Percentiles rank a stretch among this genome's conserved stretches.
Evolutionary conservation across 2,113 vertebrate species (phyloP).

Genomic region (Mesocricetus auratus): DNA sequence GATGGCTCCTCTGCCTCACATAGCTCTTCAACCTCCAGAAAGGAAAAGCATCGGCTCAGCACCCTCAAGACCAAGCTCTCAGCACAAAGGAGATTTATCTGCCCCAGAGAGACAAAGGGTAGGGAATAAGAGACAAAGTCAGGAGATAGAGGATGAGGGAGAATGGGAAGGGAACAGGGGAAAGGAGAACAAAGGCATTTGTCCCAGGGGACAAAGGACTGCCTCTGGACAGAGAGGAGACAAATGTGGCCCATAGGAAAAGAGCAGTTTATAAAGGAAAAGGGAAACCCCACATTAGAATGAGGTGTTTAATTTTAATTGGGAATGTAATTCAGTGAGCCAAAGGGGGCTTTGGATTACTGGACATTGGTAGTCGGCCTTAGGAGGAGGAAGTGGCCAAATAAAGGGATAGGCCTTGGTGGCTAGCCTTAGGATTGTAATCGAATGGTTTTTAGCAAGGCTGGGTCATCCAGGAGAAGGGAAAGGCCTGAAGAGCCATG

Average conservation of each 20-base stretch:
- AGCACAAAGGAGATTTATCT: neutral
- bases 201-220: neutral
- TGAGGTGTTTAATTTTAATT: neutral
- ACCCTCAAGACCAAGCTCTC: neutral
- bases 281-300: neutral
- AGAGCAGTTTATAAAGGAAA: neutral
- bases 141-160: neutral
- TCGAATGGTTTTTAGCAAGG: neutral
- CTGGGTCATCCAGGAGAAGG: neutral
- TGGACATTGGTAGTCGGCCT: neutral
- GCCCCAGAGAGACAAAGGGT: neutral
- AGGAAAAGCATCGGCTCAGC: neutral
- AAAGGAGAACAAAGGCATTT: neutral
- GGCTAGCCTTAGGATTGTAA: neutral
- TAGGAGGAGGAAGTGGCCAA: neutral
- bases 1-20: neutral
- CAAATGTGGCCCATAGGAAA: neutral
- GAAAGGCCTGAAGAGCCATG: neutral
- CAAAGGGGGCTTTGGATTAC: neutral
- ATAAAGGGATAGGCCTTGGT: neutral
- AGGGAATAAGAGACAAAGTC: neutral
- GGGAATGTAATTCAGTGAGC: too few relatives aligned
- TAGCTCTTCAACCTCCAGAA: neutral
- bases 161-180: neutral
- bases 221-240: neutral